Conservation (phyloP, 2,888 invertebrate species). For the Orgyia antiqua region DNA sequence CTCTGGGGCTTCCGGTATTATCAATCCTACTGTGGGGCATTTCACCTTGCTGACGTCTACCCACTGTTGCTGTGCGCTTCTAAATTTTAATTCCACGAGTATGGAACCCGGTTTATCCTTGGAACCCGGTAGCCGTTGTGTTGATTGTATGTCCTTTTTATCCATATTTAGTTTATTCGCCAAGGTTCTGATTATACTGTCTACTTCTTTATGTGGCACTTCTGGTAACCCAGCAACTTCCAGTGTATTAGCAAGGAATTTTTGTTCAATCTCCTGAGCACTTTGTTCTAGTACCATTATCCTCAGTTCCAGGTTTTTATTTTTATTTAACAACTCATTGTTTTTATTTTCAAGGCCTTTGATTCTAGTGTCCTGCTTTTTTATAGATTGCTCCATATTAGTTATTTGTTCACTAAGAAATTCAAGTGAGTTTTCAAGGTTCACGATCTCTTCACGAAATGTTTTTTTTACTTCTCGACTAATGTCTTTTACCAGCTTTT, state of each 20-base stretch:
- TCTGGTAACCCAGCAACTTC: constrained; percentile 1
- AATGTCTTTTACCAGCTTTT: background rate
- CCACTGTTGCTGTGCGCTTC: background rate
- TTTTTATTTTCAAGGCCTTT: no score
- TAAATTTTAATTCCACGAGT: background rate
- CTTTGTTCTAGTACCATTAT: no score
- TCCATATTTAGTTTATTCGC: background rate
- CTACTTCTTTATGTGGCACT: background rate
- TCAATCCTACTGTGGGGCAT: background rate
- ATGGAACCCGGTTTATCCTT: background rate
- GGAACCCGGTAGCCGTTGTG: background rate
- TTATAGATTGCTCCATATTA: background rate
- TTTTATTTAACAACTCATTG: no score
- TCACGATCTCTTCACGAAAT: background rate
- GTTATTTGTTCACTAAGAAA: constrained; percentile 1
- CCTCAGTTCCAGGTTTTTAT: constrained; percentile 3
- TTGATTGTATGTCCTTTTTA: background rate
- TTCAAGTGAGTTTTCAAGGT: no score
- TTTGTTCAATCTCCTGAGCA: no score
- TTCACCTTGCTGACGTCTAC: constrained; percentile 1
- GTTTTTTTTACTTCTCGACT: constrained; percentile 1
- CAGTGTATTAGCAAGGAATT: background rate
- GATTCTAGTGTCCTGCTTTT: no score
- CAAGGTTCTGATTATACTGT: background rate
- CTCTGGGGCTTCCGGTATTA: background rate